phyloP scores from a whole-genome alignment of 30 jellyfish, hydroid and myxozoan genomes.

The Pseudorhiza aurosa region DNA sequence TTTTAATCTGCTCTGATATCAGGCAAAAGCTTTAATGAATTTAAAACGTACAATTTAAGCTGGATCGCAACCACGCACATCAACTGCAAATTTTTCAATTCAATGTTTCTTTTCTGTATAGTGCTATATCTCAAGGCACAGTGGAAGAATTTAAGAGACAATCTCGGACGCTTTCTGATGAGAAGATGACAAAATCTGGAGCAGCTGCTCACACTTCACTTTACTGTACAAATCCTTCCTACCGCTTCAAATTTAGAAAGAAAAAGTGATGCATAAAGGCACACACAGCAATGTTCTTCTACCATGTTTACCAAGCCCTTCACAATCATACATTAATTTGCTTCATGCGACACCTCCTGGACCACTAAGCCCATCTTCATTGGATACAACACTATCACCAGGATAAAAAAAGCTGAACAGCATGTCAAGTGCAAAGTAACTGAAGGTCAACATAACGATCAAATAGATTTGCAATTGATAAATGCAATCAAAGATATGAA shows the following conservation, averaged over 20 bases:
- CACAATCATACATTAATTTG: background rate
- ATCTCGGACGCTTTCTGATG: background rate
- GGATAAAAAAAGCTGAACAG: background rate
- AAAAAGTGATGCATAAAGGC: background rate
- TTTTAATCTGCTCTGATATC: background rate
- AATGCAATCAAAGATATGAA: background rate
- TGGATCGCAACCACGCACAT: background rate
- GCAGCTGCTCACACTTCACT: constrained; percentile 1
- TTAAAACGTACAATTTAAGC: background rate
- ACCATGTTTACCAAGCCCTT: background rate
- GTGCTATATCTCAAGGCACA: background rate
- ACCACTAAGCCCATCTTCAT: background rate
- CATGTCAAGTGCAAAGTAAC: background rate
- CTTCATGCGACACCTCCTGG: background rate
- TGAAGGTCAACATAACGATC: background rate
- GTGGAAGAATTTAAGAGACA: background rate
- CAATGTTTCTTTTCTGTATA: background rate
- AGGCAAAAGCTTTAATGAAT: background rate
- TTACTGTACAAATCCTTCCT: background rate
- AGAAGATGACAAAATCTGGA: constrained; percentile 12
- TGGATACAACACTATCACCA: background rate
- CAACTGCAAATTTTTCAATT: background rate
- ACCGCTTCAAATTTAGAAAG: background rate
- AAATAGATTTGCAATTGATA: background rate
- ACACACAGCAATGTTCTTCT: background rate